Conservation (phyloP, 30 jellyfish, hydroid and myxozoan genomes). For the Chrysaora quinquecirrha region DNA sequence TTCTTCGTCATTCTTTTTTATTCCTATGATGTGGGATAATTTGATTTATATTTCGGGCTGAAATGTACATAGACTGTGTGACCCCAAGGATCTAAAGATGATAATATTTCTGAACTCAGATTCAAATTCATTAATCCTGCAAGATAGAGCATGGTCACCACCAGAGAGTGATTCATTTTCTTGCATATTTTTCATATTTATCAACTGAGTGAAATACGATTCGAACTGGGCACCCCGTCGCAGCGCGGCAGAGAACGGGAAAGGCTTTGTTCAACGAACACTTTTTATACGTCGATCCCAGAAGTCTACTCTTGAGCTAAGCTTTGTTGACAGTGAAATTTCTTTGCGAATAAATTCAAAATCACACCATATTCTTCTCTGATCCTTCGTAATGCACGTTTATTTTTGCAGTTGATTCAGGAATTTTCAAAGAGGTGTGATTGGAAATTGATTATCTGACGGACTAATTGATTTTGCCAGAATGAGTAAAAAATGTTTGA, state of each 20-base stretch:
- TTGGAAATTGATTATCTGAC: neutral
- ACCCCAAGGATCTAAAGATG: neutral
- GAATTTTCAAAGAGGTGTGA: neutral
- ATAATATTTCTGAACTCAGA: neutral
- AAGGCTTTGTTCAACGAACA: neutral
- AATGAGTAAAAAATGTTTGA: neutral
- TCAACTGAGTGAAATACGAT: neutral
- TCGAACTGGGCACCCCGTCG: slow-evolving; percentile 6
- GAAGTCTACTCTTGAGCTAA: too few relatives aligned
- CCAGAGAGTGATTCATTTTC: neutral
- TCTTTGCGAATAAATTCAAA: too few relatives aligned
- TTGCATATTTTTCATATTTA: slow-evolving; percentile 1
- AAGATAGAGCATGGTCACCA: neutral
- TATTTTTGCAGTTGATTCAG: neutral
- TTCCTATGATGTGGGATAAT: too few relatives aligned
- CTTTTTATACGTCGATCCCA: too few relatives aligned
- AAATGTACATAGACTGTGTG: too few relatives aligned
- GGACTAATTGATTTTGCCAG: neutral
- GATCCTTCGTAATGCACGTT: neutral
- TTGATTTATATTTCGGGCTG: too few relatives aligned
- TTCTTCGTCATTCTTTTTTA: too few relatives aligned
- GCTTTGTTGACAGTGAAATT: too few relatives aligned
- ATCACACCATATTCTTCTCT: neutral
- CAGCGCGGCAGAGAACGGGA: neutral
- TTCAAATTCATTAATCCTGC: neutral